phyloP scores from a whole-genome alignment of 2,113 vertebrate genomes.

The Rhinopithecus roxellana region DNA sequence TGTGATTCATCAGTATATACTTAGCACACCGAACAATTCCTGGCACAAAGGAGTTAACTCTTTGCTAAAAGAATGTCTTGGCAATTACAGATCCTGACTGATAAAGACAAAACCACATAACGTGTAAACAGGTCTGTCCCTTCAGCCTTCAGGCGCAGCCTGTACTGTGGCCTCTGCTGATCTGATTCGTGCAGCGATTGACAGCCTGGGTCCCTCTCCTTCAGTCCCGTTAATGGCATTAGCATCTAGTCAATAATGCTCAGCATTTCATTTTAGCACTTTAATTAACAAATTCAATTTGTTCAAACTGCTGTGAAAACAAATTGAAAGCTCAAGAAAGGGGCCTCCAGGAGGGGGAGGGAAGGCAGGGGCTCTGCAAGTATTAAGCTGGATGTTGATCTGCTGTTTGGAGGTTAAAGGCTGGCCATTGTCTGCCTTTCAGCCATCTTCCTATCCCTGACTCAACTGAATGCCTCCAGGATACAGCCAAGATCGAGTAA shows the following conservation, averaged over 20 bases:
- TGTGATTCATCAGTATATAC: not conserved
- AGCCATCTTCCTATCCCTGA: not conserved
- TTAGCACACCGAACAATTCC: not conserved
- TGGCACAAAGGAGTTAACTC: constrained; percentile 60
- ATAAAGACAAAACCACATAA: constrained; percentile 83
- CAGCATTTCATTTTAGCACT: constrained; percentile 99
- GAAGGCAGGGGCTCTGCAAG: not conserved
- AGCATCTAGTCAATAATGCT: constrained; percentile 99
- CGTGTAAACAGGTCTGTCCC: constrained; percentile 83
- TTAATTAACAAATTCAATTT: constrained; percentile 99
- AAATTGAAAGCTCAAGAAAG: constrained; percentile 95
- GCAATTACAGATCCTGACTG: constrained; percentile 81
- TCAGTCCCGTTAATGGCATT: constrained; percentile 96
- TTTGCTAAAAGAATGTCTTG: constrained; percentile 72
- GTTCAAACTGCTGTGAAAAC: constrained; percentile 99
- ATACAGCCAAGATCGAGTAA: not conserved
- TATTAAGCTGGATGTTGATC: constrained; percentile 59
- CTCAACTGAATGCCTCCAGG: not conserved
- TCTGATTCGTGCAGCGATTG: constrained; percentile 95
- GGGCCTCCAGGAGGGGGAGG: constrained; percentile 44
- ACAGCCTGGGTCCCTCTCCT: constrained; percentile 90
- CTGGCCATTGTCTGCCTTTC: not conserved
- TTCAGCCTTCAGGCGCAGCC: constrained; percentile 84
- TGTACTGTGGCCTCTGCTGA: constrained; percentile 88
- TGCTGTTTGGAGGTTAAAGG: constrained; percentile 23